These are phyloP conservation scores for Mastomys natalensis DNA, from an alignment of 2,113 vertebrate genomes.

Conservation along the genomic window DNA sequence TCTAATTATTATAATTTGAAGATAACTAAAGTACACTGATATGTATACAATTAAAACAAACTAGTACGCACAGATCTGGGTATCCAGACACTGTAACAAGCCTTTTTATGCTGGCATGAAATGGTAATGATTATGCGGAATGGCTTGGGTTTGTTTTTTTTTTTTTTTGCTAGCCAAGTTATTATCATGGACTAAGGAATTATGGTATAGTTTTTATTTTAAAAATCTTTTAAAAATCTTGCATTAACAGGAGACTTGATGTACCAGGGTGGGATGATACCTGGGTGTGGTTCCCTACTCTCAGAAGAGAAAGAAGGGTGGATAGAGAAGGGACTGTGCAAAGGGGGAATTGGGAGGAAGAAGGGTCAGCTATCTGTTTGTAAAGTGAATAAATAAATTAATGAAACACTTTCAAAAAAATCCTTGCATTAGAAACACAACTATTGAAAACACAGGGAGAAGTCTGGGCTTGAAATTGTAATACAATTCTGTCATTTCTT, in stretches of 20 bases:
- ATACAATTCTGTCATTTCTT: neutral
- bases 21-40: conserved; percentile 65
- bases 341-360: no score
- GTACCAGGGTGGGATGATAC: no score
- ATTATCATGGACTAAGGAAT: neutral
- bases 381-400: no score
- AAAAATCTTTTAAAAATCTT: no score
- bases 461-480: neutral
- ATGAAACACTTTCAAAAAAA: neutral
- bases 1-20: conserved; percentile 1
- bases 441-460: conserved; percentile 1
- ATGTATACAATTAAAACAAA: conserved; percentile 60
- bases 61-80: neutral
- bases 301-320: no score
- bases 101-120: conserved; percentile 61
- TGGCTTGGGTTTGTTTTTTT: no score
- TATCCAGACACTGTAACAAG: conserved; percentile 47
- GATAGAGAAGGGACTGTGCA: no score
- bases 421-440: neutral
- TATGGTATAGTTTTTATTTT: neutral
- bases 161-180: conserved; percentile 34
- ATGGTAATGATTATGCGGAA: conserved; percentile 54
- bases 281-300: no score
- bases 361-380: no score
- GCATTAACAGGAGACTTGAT: neutral